phyloP scores from a whole-genome alignment of 2,797 vertebrate species.

The Leptatherina wallacei region DNA sequence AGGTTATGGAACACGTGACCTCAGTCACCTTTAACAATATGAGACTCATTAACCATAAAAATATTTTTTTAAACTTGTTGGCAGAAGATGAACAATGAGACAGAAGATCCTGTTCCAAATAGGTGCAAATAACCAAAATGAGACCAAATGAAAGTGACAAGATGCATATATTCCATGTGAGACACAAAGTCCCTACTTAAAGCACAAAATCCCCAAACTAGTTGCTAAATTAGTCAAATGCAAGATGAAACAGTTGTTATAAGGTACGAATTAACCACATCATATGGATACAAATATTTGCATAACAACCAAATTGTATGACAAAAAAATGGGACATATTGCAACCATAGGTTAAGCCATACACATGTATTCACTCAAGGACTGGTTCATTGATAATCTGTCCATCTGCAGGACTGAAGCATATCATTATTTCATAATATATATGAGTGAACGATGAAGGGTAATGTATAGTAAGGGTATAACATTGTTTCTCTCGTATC shows the following conservation, averaged over 20 bases:
- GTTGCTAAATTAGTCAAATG: background rate
- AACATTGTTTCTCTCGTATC: no score
- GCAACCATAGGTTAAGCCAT: no score
- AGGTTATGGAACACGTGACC: background rate
- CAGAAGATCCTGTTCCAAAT: background rate
- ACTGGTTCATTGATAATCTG: no score
- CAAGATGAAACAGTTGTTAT: background rate
- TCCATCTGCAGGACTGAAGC: background rate
- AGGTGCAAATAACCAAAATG: background rate
- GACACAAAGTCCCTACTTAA: background rate
- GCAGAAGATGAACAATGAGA: no score
- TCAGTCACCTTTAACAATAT: no score
- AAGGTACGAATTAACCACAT: background rate
- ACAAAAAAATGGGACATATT: no score
- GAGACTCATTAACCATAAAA: no score
- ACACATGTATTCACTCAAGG: no score
- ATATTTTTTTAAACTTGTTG: no score
- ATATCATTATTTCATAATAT: background rate
- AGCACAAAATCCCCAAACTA: background rate
- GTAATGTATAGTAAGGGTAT: no score
- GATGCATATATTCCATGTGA: background rate
- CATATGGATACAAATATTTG: background rate
- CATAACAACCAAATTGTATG: background rate
- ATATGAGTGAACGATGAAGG: background rate
- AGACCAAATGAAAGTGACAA: background rate